A percentile compares a stretch with the other conserved stretches of the same genome.
These are phyloP conservation scores for Silurus aristotelis DNA, from an alignment of 2,797 vertebrate genomes.

Conservation along the genomic window DNA sequence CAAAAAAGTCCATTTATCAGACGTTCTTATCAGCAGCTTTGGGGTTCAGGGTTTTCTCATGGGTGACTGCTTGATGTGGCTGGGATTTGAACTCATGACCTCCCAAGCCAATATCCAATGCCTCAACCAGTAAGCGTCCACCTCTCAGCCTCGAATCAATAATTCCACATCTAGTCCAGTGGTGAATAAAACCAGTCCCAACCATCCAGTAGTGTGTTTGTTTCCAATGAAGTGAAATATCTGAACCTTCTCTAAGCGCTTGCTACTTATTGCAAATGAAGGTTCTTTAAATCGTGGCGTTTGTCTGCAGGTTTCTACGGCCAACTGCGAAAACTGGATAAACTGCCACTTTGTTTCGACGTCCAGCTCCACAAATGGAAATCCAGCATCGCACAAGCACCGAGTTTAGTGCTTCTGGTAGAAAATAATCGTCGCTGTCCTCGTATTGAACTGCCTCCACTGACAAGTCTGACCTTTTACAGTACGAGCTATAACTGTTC, in stretches of 20 bases:
- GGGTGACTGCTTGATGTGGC: no score
- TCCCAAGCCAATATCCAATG: no score
- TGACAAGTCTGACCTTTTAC: slow-evolving; percentile 34
- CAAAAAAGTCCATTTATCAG: no score
- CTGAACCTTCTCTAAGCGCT: neutral
- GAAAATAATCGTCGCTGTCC: neutral
- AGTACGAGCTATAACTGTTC: slow-evolving; percentile 50
- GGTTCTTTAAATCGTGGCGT: neutral
- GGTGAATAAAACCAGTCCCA: neutral
- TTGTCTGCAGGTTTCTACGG: neutral
- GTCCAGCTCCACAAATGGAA: neutral
- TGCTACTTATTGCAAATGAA: neutral
- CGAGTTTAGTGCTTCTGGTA: neutral
- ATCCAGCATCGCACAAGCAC: neutral
- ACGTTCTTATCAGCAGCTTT: no score
- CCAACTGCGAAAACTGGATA: neutral
- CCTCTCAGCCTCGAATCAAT: no score
- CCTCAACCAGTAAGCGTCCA: no score
- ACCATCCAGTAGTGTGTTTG: no score
- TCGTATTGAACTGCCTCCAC: neutral
- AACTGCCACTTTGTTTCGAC: neutral
- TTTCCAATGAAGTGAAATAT: neutral
- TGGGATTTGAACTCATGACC: no score
- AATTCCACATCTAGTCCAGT: neutral
- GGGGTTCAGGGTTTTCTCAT: no score